Conservation (phyloP, 2,113 vertebrate species). For the Phrynosoma blainvillii region DNA sequence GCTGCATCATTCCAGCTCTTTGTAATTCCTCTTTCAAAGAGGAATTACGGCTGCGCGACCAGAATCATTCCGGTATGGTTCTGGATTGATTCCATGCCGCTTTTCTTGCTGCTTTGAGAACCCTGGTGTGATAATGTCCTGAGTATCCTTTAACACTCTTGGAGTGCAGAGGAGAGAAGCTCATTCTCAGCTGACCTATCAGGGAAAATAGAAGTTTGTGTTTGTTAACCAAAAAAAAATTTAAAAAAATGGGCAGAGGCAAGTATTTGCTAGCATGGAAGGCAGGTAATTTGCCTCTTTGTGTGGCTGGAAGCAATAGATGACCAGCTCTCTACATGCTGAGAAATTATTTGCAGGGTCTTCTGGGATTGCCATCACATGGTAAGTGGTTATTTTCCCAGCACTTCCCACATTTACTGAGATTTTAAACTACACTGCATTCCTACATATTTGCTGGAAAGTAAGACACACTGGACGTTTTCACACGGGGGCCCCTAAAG, state of each 20-base stretch:
- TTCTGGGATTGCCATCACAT: not conserved
- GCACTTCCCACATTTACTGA: not conserved
- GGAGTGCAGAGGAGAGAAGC: not conserved
- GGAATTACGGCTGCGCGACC: no score
- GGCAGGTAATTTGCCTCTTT: not conserved
- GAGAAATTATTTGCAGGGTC: not conserved
- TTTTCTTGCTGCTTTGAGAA: no score
- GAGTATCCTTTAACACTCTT: not conserved
- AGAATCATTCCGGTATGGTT: no score
- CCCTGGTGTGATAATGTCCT: not conserved
- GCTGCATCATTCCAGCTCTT: no score
- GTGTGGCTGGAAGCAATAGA: not conserved
- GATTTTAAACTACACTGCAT: not conserved
- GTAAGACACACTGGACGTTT: no score
- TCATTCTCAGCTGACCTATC: not conserved
- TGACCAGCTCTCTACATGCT: not conserved
- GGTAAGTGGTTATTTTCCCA: not conserved
- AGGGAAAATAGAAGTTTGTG: not conserved
- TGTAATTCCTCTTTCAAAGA: no score
- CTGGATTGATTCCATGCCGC: no score
- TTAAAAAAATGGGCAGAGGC: not conserved
- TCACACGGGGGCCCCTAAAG: no score
- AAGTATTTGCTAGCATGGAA: fast-evolving
- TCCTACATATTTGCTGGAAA: not conserved
- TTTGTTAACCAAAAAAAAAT: not conserved